These are phyloP conservation scores for Cinclus mexicanus DNA, from an alignment of 2,113 vertebrate genomes.

Conservation along the genomic window DNA sequence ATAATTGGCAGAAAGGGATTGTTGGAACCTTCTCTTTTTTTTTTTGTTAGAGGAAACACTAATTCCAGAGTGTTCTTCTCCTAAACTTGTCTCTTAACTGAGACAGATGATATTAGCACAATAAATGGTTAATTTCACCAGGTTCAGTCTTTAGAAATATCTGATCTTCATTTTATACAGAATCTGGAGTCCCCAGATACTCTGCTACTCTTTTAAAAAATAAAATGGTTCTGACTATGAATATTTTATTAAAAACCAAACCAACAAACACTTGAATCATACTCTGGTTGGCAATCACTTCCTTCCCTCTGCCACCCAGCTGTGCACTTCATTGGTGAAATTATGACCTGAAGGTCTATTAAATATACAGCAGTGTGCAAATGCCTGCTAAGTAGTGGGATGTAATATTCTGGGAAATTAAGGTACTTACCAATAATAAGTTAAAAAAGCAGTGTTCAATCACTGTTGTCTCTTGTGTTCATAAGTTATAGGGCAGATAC, in stretches of 20 bases:
- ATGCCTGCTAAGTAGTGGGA: neutral
- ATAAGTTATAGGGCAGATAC: neutral
- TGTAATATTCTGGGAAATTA: neutral
- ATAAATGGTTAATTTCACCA: neutral
- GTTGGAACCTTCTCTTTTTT: neutral
- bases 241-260: neutral
- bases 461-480: neutral
- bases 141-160: neutral
- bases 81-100: neutral
- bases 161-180: neutral
- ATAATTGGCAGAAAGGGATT: neutral
- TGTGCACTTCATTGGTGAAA: neutral
- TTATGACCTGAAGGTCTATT: neutral
- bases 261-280: neutral
- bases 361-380: neutral
- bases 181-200: neutral
- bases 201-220: neutral
- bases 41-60: neutral
- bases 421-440: neutral
- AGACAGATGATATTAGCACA: neutral
- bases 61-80: neutral
- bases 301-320: too few relatives aligned
- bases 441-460: neutral
- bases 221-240: neutral
- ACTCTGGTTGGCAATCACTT: neutral